Percentiles rank a stretch among this genome's conserved stretches.
Evolutionary conservation across 1,140 invertebrate genomes (phyloP).

Genomic region (Drosophila funebris): DNA sequence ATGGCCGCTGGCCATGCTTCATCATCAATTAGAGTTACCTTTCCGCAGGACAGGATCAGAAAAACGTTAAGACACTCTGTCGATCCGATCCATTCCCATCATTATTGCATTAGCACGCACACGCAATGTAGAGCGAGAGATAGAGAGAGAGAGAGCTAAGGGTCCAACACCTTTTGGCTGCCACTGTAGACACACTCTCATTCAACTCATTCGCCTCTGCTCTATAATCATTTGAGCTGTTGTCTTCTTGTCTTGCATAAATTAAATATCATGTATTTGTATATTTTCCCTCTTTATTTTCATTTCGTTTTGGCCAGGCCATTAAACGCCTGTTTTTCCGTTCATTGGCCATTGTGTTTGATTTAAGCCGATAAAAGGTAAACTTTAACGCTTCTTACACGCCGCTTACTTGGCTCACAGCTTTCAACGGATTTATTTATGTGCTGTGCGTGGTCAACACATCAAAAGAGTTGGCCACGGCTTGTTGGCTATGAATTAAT

Average conservation of each 20-base stretch:
- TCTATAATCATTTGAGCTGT: conserved; percentile 57
- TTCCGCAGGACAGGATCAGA: conserved; percentile 71
- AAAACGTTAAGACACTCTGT: conserved; percentile 4
- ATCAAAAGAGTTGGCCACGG: conserved; percentile 68
- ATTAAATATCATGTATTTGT: conserved; percentile 72
- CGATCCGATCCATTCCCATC: conserved; percentile 31
- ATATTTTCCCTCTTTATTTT: background rate
- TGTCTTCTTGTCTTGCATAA: conserved; percentile 55
- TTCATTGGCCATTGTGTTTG: conserved; percentile 62
- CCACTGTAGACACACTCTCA: conserved; percentile 36
- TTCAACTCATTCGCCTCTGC: background rate
- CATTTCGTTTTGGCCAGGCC: conserved; percentile 6
- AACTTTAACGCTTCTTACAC: conserved; percentile 69
- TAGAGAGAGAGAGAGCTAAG: conserved; percentile 1
- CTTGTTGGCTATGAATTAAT: conserved; percentile 69
- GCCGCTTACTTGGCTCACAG: conserved; percentile 48
- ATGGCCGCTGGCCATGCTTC: conserved; percentile 41
- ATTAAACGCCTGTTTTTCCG: conserved; percentile 73
- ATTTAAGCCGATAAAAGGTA: conserved; percentile 80
- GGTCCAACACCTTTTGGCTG: conserved; percentile 61
- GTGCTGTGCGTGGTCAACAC: conserved; percentile 56
- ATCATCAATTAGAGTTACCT: conserved; percentile 81
- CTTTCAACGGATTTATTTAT: conserved; percentile 69
- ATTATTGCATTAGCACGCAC: conserved; percentile 64
- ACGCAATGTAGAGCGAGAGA: conserved; percentile 13